Base-by-base conservation (phyloP, 2,113 vertebrate species). In the Notarius quadriscutis region DNA sequence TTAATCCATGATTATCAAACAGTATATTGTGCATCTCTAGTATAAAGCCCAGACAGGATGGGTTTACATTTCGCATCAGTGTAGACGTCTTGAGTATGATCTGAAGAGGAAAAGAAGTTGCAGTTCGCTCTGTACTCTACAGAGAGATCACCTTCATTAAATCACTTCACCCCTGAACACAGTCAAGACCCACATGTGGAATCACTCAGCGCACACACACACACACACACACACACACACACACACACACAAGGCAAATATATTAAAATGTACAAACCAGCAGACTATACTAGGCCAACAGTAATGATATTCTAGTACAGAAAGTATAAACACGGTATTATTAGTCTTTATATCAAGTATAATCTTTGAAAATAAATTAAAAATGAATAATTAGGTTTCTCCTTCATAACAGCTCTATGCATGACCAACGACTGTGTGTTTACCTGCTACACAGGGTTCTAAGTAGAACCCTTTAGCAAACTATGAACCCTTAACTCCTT, bases 121-220 rank as follows among this genome's bases (percentile, higher is more conserved):
- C 22, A 83, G 48, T n/a, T 22, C 55, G 80, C 34, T 62, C 34
- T 51, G 34, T 17, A 60, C 22, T 60, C 83, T 55, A 60, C 5
- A 48, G 55, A 60, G 83, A 84, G 71, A 62, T 27, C 55, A 50
- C 34, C 84, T 60, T 14, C 20, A 55, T 62, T 77, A 85, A 72
- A 85, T 85, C 71, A 75, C 57, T 58, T 75, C 20, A 84, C 57
- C 34, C 22, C 10, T 57, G 72, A 71, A 84, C 83, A 84, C 30
- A 14, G 69, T 27, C 69, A 85, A 58, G 69, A 41, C 57, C 25
- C 25, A 27, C 69, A 48, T 85, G 84, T 75, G 84, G 72, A 77
- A 85, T 30, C 41, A 63, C 84, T 77, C n/a, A 84, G 18, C 12
- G 77, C 41, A n/a, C 34, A n/a, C n/a, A n/a, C n/a, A n/a, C n/a